Conservation (phyloP, 2,888 invertebrate species). For the Catocala fraxini region DNA sequence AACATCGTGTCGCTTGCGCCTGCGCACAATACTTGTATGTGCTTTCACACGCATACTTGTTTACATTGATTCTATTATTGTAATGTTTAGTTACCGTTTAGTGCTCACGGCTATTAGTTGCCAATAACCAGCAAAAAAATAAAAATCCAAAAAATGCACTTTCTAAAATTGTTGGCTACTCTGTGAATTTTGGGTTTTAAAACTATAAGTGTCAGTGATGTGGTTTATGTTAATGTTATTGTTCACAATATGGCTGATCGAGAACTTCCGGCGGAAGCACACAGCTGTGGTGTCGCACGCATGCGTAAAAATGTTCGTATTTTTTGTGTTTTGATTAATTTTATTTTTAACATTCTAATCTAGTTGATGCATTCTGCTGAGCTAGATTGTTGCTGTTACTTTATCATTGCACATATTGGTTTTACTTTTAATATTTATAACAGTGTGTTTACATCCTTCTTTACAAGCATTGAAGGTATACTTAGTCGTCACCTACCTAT, state of each 20-base stretch:
- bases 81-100: slow-evolving; percentile 53
- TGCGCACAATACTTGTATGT: slow-evolving; percentile 52
- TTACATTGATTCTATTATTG: slow-evolving; percentile 55
- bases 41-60: slow-evolving; percentile 66
- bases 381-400: slow-evolving; percentile 14
- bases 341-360: slow-evolving; percentile 6
- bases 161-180: slow-evolving; percentile 29
- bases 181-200: slow-evolving; percentile 47
- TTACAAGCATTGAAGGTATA: too few species aligned
- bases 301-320: slow-evolving; percentile 81
- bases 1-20: slow-evolving; percentile 36
- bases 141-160: slow-evolving; percentile 27
- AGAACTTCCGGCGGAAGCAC: slow-evolving; percentile 78
- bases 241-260: slow-evolving; percentile 82
- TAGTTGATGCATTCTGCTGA: neutral
- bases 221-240: slow-evolving; percentile 78
- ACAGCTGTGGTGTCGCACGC: slow-evolving; percentile 69
- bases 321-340: slow-evolving; percentile 32
- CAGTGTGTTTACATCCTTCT: too few species aligned
- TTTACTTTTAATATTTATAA: too few species aligned
- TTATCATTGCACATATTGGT: slow-evolving; percentile 2
- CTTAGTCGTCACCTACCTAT: too few species aligned
- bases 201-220: slow-evolving; percentile 63
- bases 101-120: slow-evolving; percentile 35
- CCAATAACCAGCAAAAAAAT: slow-evolving; percentile 5